Evolutionary conservation across 2,113 vertebrate species (phyloP).

Genomic region (Semicossyphus pulcher): DNA sequence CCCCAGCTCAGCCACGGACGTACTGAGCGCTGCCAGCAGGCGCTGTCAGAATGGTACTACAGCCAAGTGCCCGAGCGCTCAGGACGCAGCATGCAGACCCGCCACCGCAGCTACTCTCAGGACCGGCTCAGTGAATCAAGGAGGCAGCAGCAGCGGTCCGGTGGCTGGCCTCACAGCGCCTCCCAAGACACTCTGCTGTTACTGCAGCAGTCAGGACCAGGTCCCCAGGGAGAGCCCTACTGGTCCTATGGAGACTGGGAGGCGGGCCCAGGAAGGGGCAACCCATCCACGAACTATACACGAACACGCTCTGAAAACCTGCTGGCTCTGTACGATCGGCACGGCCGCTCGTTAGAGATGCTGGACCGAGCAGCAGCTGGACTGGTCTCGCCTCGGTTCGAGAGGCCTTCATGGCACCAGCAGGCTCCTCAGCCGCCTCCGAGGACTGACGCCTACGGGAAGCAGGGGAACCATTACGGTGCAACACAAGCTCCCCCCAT

Average conservation of each 20-base stretch:
- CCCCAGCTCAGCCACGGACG: conserved; percentile 65
- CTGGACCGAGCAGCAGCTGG: conserved; percentile 82
- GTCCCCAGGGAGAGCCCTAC: conserved; percentile 72
- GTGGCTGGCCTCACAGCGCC: conserved; percentile 91
- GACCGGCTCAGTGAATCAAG: conserved; percentile 88
- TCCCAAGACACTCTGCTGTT: conserved; percentile 93
- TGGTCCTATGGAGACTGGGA: conserved; percentile 74
- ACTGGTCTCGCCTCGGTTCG: conserved; percentile 81
- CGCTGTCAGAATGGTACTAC: conserved; percentile 92
- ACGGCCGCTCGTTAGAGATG: conserved; percentile 88
- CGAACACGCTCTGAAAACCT: conserved; percentile 89
- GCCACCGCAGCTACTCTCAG: conserved; percentile 94
- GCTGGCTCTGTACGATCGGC: conserved; percentile 82
- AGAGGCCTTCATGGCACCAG: conserved; percentile 78
- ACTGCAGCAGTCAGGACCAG: conserved; percentile 79
- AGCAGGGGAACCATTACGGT: conserved; percentile 62
- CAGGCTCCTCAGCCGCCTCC: conserved; percentile 72
- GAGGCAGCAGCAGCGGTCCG: conserved; percentile 72
- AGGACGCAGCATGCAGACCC: conserved; percentile 83
- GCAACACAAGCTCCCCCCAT: conserved; percentile 40
- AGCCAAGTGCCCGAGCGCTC: conserved; percentile 87
- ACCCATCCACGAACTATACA: conserved; percentile 61
- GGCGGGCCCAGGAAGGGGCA: conserved; percentile 44
- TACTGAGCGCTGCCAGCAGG: conserved; percentile 86
- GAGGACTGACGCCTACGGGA: conserved; percentile 71